Evolutionary conservation across 2,888 invertebrate genomes (phyloP).

Genomic region (Chaitophorus viminalis): DNA sequence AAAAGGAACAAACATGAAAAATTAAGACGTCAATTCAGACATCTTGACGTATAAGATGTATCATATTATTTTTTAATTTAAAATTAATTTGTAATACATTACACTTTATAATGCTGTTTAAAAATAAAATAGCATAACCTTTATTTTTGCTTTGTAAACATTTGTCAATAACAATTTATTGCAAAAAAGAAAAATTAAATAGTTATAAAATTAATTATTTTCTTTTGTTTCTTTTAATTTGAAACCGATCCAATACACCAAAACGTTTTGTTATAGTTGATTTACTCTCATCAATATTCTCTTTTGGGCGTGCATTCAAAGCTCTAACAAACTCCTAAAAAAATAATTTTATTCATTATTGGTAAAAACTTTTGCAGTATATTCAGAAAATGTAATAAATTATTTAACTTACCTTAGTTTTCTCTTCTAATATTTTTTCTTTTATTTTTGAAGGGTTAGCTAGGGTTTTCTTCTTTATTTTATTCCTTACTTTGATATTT

Average conservation of each 20-base stretch:
- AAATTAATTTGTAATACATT: slow-evolving; percentile 31
- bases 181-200: background rate
- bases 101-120: background rate
- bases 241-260: slow-evolving; percentile 78
- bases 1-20: slow-evolving; percentile 94
- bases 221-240: slow-evolving; percentile 69
- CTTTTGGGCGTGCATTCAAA: slow-evolving; percentile 68
- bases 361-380: background rate
- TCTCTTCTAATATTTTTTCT: slow-evolving; percentile 78
- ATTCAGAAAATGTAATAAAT: background rate
- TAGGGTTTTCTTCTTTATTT: slow-evolving; percentile 81
- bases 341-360: slow-evolving; percentile 8
- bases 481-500: slow-evolving; percentile 79
- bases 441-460: slow-evolving; percentile 79
- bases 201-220: background rate
- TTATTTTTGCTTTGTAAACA: background rate
- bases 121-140: background rate
- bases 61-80: background rate
- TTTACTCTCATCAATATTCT: slow-evolving; percentile 67
- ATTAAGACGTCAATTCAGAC: slow-evolving; percentile 82
- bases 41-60: slow-evolving; percentile 79
- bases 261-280: slow-evolving; percentile 67
- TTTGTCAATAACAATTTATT: background rate
- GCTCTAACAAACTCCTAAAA: slow-evolving; percentile 71
- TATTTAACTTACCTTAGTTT: slow-evolving; percentile 72